A percentile compares a stretch with the other conserved stretches of the same genome.
These are phyloP conservation scores for Anoplolepis gracilipes DNA, from an alignment of 1,140 invertebrate species.

Conservation along the genomic window DNA sequence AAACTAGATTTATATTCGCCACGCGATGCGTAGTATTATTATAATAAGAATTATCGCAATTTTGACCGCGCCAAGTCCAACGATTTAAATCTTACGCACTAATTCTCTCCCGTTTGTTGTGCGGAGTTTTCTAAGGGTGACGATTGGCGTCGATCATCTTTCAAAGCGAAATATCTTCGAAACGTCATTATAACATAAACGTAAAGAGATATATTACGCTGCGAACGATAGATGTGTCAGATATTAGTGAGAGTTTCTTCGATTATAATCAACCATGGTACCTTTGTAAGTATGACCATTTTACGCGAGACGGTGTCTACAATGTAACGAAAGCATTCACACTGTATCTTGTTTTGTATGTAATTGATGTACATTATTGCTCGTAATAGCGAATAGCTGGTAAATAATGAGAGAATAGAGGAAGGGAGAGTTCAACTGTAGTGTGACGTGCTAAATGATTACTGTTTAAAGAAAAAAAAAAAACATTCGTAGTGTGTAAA, in stretches of 20 bases:
- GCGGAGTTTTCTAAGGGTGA: constrained; percentile 45
- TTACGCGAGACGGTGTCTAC: constrained; percentile 57
- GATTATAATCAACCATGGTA: constrained; percentile 59
- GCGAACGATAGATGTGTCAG: constrained; percentile 16
- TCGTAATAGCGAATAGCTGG: constrained; percentile 74
- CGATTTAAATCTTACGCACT: constrained; percentile 14
- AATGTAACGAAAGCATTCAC: constrained; percentile 63
- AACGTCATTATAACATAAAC: background rate
- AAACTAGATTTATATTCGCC: constrained; percentile 16
- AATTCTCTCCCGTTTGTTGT: constrained; percentile 24
- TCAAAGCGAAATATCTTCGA: constrained; percentile 5
- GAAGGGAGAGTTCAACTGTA: constrained; percentile 66
- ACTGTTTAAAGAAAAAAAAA: constrained; percentile 63
- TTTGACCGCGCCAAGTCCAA: constrained; percentile 52
- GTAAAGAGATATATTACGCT: background rate
- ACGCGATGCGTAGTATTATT: constrained; percentile 45
- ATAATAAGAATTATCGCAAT: constrained; percentile 53
- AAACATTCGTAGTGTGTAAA: constrained; percentile 78
- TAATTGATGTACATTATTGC: constrained; percentile 82
- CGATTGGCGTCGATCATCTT: constrained; percentile 18
- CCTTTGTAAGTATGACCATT: constrained; percentile 67
- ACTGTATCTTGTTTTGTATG: constrained; percentile 79
- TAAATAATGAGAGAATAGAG: constrained; percentile 63
- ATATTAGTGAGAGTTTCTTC: constrained; percentile 31
- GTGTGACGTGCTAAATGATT: constrained; percentile 71